Base-by-base conservation (phyloP, 2,888 invertebrate species). In the Oasisia sp. region DNA sequence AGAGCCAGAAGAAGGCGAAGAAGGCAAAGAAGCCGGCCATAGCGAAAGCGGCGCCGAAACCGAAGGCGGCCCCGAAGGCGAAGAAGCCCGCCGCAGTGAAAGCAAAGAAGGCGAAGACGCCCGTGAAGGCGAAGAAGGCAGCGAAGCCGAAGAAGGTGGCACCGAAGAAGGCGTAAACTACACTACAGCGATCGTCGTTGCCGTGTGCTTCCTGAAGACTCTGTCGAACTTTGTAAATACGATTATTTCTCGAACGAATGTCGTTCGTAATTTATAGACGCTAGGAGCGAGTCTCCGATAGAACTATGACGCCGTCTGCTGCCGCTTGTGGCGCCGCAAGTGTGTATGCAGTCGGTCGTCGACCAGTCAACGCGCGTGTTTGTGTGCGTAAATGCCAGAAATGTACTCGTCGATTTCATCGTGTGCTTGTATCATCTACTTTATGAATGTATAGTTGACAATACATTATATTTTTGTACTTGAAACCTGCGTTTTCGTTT, bases 241-340 rank as follows among this genome's bases (percentile, higher is more conserved):
- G 27, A 27, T n/a, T 27, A 74, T 74, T 74, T 74, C n/a, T 74
- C n/a, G n/a, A 74, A 27, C 19, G 74, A 74, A 27, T 3, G 74
- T 74, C 27, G n/a, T 19, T 74, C 74, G 27, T 27, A 74, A 74
- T 74, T 74, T 74, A 74, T 74, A 19, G 74, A 74, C 74, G 74
- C 74, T 74, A n/a, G 74, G 74, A 74, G 27, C 74, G 19, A 74
- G 74, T 74, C n/a, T 27, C 5, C 27, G 19, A 27, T 27, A 74
- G 74, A 74, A 74, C 74, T 74, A 74, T 74, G 74, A 74, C 74
- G 74, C 74, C 74, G 74, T 74, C n/a, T 74, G 27, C 74, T 74
- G 27, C 27, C n/a, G 27, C 27, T 74, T 74, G 74, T 74, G 74
- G 74, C 74, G 74, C 74, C 74, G 74, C 74, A 27, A 27, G 27